Conservation (phyloP, 2,797 vertebrate genomes). For the Petrocephalus schoutedeni region DNA sequence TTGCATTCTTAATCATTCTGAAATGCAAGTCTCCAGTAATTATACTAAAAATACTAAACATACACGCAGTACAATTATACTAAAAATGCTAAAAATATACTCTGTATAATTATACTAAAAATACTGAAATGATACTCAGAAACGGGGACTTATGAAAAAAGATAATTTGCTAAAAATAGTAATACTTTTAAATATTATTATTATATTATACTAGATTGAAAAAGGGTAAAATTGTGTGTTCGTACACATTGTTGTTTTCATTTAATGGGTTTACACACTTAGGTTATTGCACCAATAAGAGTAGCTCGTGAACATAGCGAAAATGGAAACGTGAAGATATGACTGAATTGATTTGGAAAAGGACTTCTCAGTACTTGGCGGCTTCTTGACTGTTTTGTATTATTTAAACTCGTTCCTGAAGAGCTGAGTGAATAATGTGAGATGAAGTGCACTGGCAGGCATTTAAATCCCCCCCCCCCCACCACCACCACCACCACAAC, state of each 20-base stretch:
- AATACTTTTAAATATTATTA: not conserved
- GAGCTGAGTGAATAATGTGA: conserved; percentile 10
- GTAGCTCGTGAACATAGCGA: not conserved
- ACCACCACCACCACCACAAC: not conserved
- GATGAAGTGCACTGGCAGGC: not conserved
- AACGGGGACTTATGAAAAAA: not conserved
- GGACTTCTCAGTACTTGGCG: not conserved
- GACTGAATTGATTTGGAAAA: not conserved
- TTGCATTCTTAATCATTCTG: not conserved
- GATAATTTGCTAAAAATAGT: not conserved
- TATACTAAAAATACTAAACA: too few species aligned
- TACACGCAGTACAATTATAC: not conserved
- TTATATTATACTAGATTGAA: not conserved
- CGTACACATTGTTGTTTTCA: not conserved
- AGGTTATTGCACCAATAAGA: not conserved
- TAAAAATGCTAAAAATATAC: too few species aligned
- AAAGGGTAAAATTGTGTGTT: not conserved
- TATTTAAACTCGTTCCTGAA: conserved; percentile 16
- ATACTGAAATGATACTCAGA: not conserved
- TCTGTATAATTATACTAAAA: not conserved
- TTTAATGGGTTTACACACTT: not conserved
- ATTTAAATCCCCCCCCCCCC: not conserved
- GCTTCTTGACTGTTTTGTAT: conserved; percentile 7
- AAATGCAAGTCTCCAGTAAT: not conserved
- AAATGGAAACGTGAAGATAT: not conserved